Conservation (phyloP, 64 coral and sea anemone species). For the Montipora cactus region DNA sequence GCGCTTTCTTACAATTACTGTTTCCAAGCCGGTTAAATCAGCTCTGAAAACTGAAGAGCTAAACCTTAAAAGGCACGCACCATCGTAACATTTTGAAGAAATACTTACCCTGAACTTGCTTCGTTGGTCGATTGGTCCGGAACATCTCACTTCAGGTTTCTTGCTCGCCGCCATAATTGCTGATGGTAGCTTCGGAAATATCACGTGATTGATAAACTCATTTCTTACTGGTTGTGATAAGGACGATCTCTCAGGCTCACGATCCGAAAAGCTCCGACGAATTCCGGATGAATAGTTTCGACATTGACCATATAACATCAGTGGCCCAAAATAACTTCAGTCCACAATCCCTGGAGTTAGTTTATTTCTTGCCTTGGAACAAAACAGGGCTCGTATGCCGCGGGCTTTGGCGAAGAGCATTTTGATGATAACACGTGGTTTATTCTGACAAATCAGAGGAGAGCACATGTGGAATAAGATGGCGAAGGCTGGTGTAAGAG, state of each 20-base stretch:
- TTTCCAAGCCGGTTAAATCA: too few species aligned
- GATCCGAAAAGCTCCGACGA: too few species aligned
- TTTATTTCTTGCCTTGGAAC: neutral
- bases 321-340: neutral
- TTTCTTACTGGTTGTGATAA: neutral
- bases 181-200: neutral
- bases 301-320: neutral
- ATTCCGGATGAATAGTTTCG: neutral
- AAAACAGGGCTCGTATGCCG: neutral
- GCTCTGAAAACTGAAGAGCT: too few species aligned
- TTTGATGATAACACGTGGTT: neutral
- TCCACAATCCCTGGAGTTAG: neutral
- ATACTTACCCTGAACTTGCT: too few species aligned
- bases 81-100: too few species aligned
- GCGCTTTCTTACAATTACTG: too few species aligned
- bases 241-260: neutral
- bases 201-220: neutral
- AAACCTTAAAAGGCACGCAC: too few species aligned
- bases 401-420: neutral
- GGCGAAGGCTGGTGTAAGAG: neutral
- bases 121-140: too few species aligned
- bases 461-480: neutral
- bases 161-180: neutral
- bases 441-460: neutral
- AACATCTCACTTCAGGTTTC: too few species aligned